These are phyloP conservation scores for Eunapius fragilis DNA, from an alignment of 37 sponge, comb jelly and placozoan species.

Conservation along the genomic window DNA sequence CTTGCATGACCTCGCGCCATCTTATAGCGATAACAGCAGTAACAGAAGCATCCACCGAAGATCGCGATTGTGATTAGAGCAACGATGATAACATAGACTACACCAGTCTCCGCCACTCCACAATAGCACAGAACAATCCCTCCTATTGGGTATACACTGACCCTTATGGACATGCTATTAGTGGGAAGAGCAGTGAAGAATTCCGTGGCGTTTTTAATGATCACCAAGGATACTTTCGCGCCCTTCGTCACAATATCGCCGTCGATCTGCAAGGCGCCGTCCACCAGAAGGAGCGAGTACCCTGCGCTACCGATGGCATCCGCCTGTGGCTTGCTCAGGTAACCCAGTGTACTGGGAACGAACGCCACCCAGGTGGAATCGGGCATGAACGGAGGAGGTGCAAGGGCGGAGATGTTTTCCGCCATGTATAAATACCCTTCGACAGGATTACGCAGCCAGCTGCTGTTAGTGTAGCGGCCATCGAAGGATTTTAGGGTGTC, in stretches of 20 bases:
- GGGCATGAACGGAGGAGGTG: not conserved
- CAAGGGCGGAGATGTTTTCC: not conserved
- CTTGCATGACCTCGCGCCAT: not conserved
- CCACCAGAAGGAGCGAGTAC: not conserved
- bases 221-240: not conserved
- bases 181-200: not conserved
- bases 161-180: not conserved
- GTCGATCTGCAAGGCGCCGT: not conserved
- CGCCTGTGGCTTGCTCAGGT: not conserved
- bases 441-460: not conserved
- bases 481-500: too few species aligned
- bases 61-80: too few species aligned
- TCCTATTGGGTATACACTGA: not conserved
- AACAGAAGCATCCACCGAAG: too few species aligned
- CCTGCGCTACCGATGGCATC: not conserved
- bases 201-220: not conserved
- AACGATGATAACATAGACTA: too few species aligned
- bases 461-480: not conserved
- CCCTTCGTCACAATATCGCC: not conserved
- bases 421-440: not conserved
- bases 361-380: not conserved
- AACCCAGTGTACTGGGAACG: not conserved
- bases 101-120: too few species aligned
- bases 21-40: not conserved
- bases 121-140: not conserved